Percentiles rank a stretch among this genome's conserved stretches.
phyloP scores from a whole-genome alignment of 2,888 invertebrate genomes.

The Synergus gifuensis region DNA sequence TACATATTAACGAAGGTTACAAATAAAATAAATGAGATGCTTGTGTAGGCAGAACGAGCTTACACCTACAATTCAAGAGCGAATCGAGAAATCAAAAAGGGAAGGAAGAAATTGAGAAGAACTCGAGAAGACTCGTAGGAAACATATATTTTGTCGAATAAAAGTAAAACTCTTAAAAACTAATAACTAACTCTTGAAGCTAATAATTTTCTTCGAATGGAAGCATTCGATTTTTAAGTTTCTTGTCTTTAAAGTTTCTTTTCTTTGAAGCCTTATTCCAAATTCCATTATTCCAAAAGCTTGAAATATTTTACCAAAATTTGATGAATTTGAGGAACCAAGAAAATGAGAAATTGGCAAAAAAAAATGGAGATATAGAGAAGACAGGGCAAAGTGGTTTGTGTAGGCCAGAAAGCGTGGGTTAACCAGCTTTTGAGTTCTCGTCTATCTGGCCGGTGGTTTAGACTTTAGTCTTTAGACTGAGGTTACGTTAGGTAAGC shows the following conservation, averaged over 20 bases:
- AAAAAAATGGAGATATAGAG: constrained; percentile 9
- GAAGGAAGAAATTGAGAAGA: background rate
- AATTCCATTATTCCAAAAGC: no score
- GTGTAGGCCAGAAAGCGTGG: constrained; percentile 38
- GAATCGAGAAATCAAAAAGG: background rate
- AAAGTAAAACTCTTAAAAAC: background rate
- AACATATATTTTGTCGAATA: background rate
- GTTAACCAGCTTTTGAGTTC: constrained; percentile 42
- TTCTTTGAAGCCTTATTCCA: no score
- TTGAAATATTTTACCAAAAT: no score
- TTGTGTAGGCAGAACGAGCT: constrained; percentile 49
- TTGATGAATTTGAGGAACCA: background rate
- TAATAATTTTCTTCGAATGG: no score
- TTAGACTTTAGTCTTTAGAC: background rate
- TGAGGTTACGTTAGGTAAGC: constrained; percentile 24
- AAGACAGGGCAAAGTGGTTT: constrained; percentile 3
- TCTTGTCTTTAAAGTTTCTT: no score
- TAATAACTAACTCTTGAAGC: no score
- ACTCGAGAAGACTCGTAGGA: background rate
- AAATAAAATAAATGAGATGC: constrained; percentile 51
- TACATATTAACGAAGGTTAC: constrained; percentile 58
- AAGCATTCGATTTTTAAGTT: no score
- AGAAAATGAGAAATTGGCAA: background rate
- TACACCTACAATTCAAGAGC: background rate
- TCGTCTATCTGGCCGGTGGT: constrained; percentile 25